Evolutionary conservation across 1,140 invertebrate genomes (phyloP).

Genomic region (Calliopsis andreniformis): DNA sequence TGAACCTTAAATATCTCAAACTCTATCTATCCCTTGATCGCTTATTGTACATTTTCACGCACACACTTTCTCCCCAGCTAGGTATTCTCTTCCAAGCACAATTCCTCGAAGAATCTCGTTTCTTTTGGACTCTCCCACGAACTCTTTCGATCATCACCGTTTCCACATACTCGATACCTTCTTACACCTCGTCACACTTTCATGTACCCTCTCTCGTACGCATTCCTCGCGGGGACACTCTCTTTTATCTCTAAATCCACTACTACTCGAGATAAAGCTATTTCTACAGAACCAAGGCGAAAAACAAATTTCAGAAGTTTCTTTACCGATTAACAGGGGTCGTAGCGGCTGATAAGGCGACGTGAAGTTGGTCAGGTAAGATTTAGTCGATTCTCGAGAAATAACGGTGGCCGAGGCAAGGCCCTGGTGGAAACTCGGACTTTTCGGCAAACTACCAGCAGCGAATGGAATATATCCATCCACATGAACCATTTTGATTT

Average conservation of each 20-base stretch:
- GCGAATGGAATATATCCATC: slow-evolving; percentile 81
- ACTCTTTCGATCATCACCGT: neutral
- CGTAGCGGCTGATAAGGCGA: slow-evolving; percentile 78
- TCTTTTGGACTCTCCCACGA: slow-evolving; percentile 14
- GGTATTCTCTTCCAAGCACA: too few relatives aligned
- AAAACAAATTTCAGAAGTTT: neutral
- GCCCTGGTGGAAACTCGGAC: slow-evolving; percentile 91
- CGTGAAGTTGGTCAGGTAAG: slow-evolving; percentile 67
- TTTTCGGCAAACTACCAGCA: slow-evolving; percentile 88
- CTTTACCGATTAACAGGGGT: slow-evolving; percentile 78
- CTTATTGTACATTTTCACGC: too few relatives aligned
- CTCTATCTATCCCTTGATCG: too few relatives aligned
- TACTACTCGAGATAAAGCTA: neutral
- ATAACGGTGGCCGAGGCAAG: slow-evolving; percentile 86
- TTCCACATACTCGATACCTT: neutral
- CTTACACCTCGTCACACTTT: neutral
- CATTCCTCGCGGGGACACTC: neutral
- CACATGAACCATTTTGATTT: slow-evolving; percentile 80
- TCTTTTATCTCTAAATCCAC: neutral
- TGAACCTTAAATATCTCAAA: too few relatives aligned
- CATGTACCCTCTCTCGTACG: neutral
- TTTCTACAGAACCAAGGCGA: neutral
- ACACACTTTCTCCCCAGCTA: too few relatives aligned
- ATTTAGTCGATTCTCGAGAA: slow-evolving; percentile 71
- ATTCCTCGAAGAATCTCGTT: neutral